Percentiles rank a stretch among this genome's conserved stretches.
These are phyloP conservation scores for Pristionchus pacificus DNA, from an alignment of 1,140 invertebrate genomes.

Conservation along the genomic window DNA sequence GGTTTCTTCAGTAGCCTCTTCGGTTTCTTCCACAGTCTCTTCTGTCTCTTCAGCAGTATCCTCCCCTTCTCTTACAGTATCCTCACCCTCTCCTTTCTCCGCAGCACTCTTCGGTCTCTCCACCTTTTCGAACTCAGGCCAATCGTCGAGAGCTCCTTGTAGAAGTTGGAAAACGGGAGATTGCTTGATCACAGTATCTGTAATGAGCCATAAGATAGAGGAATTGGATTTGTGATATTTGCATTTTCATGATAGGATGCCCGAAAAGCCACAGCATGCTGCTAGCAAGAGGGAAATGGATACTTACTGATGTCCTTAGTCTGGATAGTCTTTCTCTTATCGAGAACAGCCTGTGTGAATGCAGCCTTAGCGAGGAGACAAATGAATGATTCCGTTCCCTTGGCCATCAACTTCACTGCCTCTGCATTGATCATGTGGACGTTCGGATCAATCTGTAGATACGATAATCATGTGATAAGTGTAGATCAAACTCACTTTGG, in stretches of 20 bases:
- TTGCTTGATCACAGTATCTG: background rate
- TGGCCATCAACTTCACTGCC: background rate
- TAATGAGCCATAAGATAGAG: too few species aligned
- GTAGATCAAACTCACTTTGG: background rate
- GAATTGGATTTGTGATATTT: too few species aligned
- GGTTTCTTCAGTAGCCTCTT: background rate
- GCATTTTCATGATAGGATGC: background rate
- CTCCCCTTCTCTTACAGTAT: background rate
- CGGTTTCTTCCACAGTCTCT: background rate
- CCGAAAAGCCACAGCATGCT: background rate
- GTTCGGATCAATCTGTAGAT: background rate
- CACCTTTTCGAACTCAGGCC: background rate
- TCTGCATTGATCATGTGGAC: background rate
- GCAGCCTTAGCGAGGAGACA: background rate
- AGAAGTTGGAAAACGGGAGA: background rate
- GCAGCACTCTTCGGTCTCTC: background rate
- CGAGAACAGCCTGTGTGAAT: slow-evolving; percentile 5
- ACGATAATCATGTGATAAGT: background rate
- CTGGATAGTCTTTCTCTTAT: slow-evolving; percentile 7
- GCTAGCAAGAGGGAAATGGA: too few species aligned
- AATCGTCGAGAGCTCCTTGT: background rate
- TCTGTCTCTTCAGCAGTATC: background rate
- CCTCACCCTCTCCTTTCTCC: background rate
- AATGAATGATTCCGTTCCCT: background rate
- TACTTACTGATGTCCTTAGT: slow-evolving; percentile 3